These are phyloP conservation scores for Microcebus murinus DNA, from an alignment of 2,113 vertebrate species.

Conservation along the genomic window DNA sequence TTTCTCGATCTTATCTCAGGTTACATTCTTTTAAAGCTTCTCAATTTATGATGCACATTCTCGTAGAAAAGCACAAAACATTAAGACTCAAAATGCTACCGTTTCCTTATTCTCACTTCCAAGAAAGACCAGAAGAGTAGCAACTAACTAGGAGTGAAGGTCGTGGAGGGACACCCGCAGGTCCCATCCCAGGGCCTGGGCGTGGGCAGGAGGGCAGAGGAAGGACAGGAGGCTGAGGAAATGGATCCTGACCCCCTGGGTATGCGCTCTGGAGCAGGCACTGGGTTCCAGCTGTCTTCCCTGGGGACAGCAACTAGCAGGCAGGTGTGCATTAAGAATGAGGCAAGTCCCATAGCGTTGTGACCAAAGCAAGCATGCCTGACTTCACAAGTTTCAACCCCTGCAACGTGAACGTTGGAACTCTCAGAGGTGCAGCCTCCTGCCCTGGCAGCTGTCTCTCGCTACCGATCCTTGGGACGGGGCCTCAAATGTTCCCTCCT, in stretches of 20 bases:
- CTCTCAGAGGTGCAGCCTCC: too few species aligned
- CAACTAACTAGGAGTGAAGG: rapidly evolving
- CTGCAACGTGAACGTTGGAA: background rate
- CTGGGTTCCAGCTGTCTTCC: rapidly evolving
- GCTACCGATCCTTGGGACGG: background rate
- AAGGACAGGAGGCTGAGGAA: background rate
- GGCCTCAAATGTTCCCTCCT: background rate
- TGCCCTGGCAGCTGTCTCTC: background rate
- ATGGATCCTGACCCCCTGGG: background rate
- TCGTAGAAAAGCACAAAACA: background rate
- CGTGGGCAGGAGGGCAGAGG: background rate
- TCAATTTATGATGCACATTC: background rate
- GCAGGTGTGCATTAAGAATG: background rate
- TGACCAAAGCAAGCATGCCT: background rate
- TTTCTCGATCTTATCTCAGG: background rate
- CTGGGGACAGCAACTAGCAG: background rate
- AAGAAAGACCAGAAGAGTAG: background rate
- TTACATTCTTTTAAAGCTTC: background rate
- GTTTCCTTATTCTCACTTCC: background rate
- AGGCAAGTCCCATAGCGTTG: background rate
- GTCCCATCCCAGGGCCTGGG: too few species aligned
- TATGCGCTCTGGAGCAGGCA: too few species aligned
- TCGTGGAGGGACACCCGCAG: too few species aligned
- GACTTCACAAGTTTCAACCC: background rate
- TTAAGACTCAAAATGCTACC: too few species aligned